Base-by-base conservation (phyloP, 2,797 vertebrate genomes). In the Pipistrellus pygmaeus region DNA sequence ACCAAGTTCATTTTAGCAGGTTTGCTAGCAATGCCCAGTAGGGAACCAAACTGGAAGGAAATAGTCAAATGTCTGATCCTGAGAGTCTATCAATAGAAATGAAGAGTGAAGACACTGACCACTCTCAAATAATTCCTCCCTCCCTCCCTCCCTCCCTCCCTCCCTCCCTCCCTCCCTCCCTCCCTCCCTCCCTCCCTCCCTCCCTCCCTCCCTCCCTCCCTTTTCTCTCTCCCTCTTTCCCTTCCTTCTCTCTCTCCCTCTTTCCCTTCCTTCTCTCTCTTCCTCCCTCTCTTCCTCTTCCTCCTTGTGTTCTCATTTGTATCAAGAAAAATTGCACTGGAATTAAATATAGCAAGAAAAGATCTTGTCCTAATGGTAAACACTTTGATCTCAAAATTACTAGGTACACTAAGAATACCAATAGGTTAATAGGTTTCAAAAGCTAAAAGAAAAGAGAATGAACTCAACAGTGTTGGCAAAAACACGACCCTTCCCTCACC, bases 361-460 rank as follows among this genome's bases (percentile, higher is more conserved):
- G 5, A 71, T 64, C 30, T 91, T 75, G 38, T 75, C 55, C 86
- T 89, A 84, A 75, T 60, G 57, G 38, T 57, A 91, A 94, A 77
- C 73, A 14, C 76, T 81, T 96, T 91, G 62, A 86, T 95, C 48
- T 94, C 89, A 88, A 91, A 91, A 91, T 66, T 91, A 8, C 32
- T 88, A 93, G 62, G 69, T 9, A 76, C 5, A 66, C 4, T 57
- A 57, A 92, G 80, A n/a, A 71, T 77, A 73, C 62, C 78, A 93
- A 62, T 20, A 60, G 5, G 77, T 83, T 14, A 94, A 62, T 18
- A 60, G 6, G 76, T 83, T 14, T 75, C 64, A 75, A 68, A 4
- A 51, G 15, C 32, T 82, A 48, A 75, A 81, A 53, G 53, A 90
- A 96, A 44, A 81, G 51, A 71, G 25, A 77, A 91, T 81, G 55